Conservation (phyloP, 53 echinoderm and acorn worm genomes). For the Hippasteria phrygiana region DNA sequence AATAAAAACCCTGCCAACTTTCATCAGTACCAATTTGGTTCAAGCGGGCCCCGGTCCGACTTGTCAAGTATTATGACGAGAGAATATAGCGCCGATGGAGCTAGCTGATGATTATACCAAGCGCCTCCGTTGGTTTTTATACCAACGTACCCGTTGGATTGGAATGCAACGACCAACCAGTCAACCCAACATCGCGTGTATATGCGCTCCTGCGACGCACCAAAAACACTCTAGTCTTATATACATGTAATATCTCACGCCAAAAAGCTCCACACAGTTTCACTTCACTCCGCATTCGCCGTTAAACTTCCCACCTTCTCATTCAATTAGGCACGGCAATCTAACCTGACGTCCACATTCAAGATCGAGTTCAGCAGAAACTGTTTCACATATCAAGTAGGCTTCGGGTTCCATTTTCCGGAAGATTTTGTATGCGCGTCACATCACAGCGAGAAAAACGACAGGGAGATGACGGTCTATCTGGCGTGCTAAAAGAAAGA, state of each 20-base stretch:
- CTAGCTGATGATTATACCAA: too few species aligned
- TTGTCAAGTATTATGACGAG: not conserved
- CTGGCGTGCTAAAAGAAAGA: not conserved
- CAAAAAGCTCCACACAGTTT: not conserved
- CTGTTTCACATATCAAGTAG: slow-evolving; percentile 7
- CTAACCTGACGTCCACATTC: not conserved
- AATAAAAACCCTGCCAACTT: slow-evolving; percentile 36
- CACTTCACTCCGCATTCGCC: not conserved
- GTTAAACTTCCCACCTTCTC: not conserved
- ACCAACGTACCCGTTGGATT: slow-evolving; percentile 32
- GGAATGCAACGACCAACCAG: slow-evolving; percentile 40
- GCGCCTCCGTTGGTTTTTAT: not conserved
- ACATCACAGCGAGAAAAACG: not conserved
- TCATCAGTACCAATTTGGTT: slow-evolving; percentile 40
- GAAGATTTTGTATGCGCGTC: not conserved
- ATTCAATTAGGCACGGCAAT: not conserved
- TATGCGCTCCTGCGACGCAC: not conserved
- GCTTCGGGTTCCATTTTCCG: slow-evolving; percentile 7
- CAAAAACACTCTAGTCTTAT: not conserved
- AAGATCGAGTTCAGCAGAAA: slow-evolving; percentile 14
- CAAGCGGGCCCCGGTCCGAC: slow-evolving; percentile 16
- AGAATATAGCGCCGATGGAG: not conserved
- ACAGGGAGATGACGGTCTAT: not conserved
- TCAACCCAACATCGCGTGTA: slow-evolving; percentile 4
- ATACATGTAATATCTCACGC: not conserved